A percentile compares a stretch with the other conserved stretches of the same genome.
phyloP scores from a whole-genome alignment of 2,113 vertebrate genomes.

The Muntiacus reevesi region DNA sequence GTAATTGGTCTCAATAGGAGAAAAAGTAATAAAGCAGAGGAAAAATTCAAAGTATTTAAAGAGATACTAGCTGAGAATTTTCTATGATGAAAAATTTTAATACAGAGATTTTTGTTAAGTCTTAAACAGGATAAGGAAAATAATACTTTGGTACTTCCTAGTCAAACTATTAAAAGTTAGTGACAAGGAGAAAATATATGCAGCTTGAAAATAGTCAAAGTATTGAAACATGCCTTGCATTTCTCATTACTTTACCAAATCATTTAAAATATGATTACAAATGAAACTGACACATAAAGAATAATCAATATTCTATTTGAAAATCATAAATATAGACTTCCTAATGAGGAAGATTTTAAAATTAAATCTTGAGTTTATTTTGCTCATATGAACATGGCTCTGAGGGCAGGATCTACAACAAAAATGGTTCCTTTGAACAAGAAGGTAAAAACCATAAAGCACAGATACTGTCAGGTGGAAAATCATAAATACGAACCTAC shows the following conservation, averaged over 20 bases:
- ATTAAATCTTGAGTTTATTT: neutral
- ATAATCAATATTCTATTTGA: neutral
- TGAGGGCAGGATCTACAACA: neutral
- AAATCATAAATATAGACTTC: neutral
- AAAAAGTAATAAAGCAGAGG: neutral
- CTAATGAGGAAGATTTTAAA: neutral
- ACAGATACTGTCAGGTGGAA: neutral
- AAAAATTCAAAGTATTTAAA: neutral
- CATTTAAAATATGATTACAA: neutral
- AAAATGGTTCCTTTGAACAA: neutral
- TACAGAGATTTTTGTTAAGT: neutral
- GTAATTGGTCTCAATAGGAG: neutral
- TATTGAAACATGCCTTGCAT: neutral
- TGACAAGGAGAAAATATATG: neutral
- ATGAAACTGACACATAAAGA: neutral
- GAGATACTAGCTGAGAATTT: neutral
- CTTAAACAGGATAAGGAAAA: neutral
- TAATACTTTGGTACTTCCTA: neutral
- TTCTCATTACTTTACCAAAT: neutral
- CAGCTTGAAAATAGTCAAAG: neutral
- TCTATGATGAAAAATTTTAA: neutral
- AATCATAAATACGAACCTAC: neutral
- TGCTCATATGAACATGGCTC: neutral
- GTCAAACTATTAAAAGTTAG: neutral
- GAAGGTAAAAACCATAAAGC: neutral